Evolutionary conservation across 2,797 vertebrate genomes (phyloP).

Genomic region (Scleropages formosus): DNA sequence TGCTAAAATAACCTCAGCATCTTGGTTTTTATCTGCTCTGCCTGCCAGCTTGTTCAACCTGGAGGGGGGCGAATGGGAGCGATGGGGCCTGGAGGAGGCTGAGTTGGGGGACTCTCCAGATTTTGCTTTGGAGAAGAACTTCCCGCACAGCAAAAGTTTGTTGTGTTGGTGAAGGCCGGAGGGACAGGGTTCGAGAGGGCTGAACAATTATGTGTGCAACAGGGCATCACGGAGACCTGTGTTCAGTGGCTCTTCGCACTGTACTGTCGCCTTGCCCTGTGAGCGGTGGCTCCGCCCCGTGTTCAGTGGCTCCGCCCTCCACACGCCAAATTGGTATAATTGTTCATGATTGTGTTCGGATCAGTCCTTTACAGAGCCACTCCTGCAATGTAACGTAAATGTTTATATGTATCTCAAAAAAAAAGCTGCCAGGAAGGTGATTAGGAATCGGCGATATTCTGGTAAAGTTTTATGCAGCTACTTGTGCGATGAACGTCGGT

Average conservation of each 20-base stretch:
- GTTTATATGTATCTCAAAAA: too few relatives aligned
- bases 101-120: background rate
- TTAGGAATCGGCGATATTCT: too few relatives aligned
- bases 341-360: too few relatives aligned
- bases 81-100: background rate
- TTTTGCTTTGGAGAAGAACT: background rate
- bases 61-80: background rate
- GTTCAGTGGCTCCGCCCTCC: too few relatives aligned
- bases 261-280: background rate
- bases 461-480: too few relatives aligned
- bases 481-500: too few relatives aligned
- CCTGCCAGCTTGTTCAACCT: background rate
- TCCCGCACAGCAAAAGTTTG: background rate
- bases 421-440: too few relatives aligned
- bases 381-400: too few relatives aligned
- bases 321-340: too few relatives aligned
- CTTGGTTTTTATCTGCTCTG: constrained; percentile 7
- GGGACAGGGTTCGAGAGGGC: background rate
- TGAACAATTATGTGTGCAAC: too few relatives aligned
- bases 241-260: too few relatives aligned
- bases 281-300: background rate
- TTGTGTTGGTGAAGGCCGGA: background rate
- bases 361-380: too few relatives aligned
- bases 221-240: background rate
- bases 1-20: background rate